Evolutionary conservation across 37 sponge, comb jelly and placozoan species (phyloP).

Genomic region (Tethya wilhelma): DNA sequence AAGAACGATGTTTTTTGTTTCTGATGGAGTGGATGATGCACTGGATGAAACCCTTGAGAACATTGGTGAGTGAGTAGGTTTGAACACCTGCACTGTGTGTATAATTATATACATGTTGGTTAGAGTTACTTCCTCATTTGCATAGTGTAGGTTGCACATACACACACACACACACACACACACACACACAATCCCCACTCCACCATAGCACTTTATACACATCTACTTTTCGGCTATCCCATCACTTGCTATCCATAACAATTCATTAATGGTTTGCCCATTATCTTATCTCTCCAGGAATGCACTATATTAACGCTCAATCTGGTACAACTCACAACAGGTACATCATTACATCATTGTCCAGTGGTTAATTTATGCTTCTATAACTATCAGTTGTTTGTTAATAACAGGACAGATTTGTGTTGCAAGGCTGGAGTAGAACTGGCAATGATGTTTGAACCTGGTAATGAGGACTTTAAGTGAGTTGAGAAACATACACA

Average conservation of each 20-base stretch:
- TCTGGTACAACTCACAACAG: slow-evolving; percentile 24
- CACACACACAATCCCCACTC: too few species aligned
- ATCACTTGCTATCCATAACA: too few species aligned
- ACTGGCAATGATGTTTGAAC: slow-evolving; percentile 12
- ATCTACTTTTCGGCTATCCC: too few species aligned
- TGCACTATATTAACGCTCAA: slow-evolving; percentile 21
- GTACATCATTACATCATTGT: neutral
- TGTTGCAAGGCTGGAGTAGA: slow-evolving; percentile 74
- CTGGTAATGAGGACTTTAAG: slow-evolving; percentile 40
- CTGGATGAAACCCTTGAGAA: neutral
- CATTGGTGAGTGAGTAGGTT: slow-evolving; percentile 2
- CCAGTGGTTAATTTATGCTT: neutral
- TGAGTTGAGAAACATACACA: neutral
- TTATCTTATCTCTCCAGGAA: slow-evolving; percentile 5
- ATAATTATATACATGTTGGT: neutral
- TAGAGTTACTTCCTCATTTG: neutral
- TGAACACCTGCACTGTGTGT: neutral
- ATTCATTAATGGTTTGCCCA: too few species aligned
- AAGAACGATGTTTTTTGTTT: slow-evolving; percentile 37
- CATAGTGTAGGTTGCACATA: too few species aligned
- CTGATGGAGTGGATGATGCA: slow-evolving; percentile 43
- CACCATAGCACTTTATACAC: too few species aligned
- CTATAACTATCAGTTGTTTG: neutral
- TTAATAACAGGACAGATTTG: slow-evolving; percentile 16
- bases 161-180: too few species aligned